Base-by-base conservation (phyloP, 2,888 invertebrate species). In the Nemotelus pantherinus region DNA sequence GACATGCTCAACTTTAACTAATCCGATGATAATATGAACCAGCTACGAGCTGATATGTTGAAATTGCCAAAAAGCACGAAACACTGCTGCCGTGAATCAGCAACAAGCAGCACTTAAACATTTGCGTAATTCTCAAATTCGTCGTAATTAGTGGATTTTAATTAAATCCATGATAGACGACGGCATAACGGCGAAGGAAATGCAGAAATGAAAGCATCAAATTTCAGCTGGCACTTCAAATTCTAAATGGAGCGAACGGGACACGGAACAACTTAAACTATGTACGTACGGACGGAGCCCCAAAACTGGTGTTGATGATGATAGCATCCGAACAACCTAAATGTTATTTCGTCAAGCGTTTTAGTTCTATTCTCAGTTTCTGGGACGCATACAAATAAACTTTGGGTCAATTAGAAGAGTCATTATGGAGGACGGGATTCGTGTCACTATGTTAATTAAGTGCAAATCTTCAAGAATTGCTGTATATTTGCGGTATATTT, bases 391-490 rank as follows among this genome's bases (percentile, higher is more conserved):
- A 48, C 67, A 48, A 65, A 47, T 65, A 65, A 68, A 68, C 48
- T 68, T 68, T 48, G 9, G 67, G 67, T 68, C 50, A 68, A 68
- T 68, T 68, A 68, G 67, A 68, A 68, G 41, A 48, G 43, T 41
- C 6, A 68, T n/a, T n/a, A n/a, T n/a, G n/a, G 50, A 50, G 67
- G 50, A 47, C 48, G 5, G 25, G 39, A 39, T 48, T 39, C 25
- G 67, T 48, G 50, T 41, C 48, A 48, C 48, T 50, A 68, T 68
- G 67, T 68, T 68, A 68, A 68, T 68, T 68, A 68, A 68, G 67
- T 68, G 67, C 50, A 50, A 68, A 68, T 68, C 67, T 50, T 68
- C 39, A n/a, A 48, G 60, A 68, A 68, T 48, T 68, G 67, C 50
- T 48, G 48, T 25, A n/a, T n/a, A n/a, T 25, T 25, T 25, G 25